Conservation (phyloP, 2,797 vertebrate genomes). For the Apogon talboti region DNA sequence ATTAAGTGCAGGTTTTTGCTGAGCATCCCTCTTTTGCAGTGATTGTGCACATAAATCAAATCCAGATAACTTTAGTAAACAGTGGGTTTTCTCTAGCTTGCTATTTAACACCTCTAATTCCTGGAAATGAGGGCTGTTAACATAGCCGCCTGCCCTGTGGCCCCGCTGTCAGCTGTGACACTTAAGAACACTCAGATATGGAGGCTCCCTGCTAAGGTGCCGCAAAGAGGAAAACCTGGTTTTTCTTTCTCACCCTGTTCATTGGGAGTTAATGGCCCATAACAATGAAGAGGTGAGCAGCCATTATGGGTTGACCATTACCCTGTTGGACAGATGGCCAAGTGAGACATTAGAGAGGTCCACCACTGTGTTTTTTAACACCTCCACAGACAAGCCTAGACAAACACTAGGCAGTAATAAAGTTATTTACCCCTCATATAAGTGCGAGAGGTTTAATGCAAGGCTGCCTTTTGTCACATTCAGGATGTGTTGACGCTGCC, state of each 20-base stretch:
- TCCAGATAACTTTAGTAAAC: slow-evolving; percentile 3
- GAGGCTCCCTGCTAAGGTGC: slow-evolving; percentile 4
- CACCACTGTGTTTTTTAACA: slow-evolving; percentile 28
- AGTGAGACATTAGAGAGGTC: slow-evolving; percentile 15
- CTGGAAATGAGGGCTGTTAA: slow-evolving; percentile 49
- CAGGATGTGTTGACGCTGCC: neutral
- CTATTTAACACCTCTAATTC: slow-evolving; percentile 35
- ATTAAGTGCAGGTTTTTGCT: neutral
- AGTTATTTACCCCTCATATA: neutral
- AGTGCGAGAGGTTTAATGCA: neutral
- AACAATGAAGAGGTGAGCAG: slow-evolving; percentile 45
- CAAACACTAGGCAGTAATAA: slow-evolving; percentile 19
- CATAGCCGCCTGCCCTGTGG: slow-evolving; percentile 5
- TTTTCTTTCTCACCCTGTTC: slow-evolving; percentile 11
- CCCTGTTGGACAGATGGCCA: slow-evolving; percentile 52
- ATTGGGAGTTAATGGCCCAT: slow-evolving; percentile 56
- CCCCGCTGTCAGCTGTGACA: slow-evolving; percentile 9
- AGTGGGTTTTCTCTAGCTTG: slow-evolving; percentile 15
- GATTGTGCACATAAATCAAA: neutral
- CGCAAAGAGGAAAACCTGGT: neutral
- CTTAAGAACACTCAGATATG: slow-evolving; percentile 2
- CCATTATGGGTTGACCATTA: slow-evolving; percentile 39
- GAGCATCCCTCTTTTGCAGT: neutral
- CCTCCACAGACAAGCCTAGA: slow-evolving; percentile 11
- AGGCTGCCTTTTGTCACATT: neutral